phyloP scores from a whole-genome alignment of 2,113 vertebrate species.

The Cariama cristata region DNA sequence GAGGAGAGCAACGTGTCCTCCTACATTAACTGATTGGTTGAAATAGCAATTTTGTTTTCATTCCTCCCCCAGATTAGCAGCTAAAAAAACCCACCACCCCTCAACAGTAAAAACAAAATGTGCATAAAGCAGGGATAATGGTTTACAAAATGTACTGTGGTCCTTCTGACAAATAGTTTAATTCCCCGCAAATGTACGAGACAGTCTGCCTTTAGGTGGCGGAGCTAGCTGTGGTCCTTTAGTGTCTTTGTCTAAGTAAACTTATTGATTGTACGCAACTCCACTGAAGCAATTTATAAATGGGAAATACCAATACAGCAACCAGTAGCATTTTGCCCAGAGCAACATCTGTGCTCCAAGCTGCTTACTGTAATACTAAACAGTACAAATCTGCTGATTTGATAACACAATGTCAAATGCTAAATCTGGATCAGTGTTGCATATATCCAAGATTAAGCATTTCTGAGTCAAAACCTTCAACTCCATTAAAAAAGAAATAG shows the following conservation, averaged over 20 bases:
- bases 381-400: conserved; percentile 26
- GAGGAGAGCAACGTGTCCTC: background rate
- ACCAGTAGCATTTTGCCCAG: background rate
- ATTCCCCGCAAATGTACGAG: background rate
- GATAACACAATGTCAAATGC: background rate
- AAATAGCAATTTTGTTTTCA: background rate
- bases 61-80: background rate
- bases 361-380: conserved; percentile 22
- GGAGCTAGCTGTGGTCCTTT: background rate
- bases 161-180: background rate
- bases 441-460: conserved; percentile 1
- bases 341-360: conserved; percentile 44
- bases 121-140: background rate
- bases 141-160: background rate
- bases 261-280: background rate
- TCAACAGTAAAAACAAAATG: background rate
- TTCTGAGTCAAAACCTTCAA: conserved; percentile 43
- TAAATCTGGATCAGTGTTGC: conserved; percentile 29
- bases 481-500: conserved; percentile 14
- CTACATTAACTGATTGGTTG: background rate
- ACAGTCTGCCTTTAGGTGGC: background rate
- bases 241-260: background rate
- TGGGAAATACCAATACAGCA: background rate
- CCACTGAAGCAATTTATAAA: background rate
- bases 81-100: background rate